These are phyloP conservation scores for Drosophila seguyi DNA, from an alignment of 1,140 invertebrate species.

Conservation along the genomic window DNA sequence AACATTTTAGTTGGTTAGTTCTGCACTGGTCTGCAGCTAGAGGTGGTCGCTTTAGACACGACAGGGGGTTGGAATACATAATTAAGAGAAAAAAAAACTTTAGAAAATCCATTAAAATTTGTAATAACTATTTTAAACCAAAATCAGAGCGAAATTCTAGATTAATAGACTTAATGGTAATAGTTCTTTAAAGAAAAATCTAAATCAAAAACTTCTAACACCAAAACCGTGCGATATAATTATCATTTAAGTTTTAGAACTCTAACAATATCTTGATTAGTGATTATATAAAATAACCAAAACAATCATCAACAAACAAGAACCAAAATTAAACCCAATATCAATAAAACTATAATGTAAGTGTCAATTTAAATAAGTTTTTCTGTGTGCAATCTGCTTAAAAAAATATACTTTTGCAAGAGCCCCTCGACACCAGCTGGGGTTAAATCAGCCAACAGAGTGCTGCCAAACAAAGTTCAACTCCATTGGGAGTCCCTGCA, in stretches of 20 bases:
- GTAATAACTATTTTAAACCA: neutral
- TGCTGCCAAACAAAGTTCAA: constrained; percentile 34
- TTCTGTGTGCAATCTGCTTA: constrained; percentile 3
- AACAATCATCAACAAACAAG: neutral
- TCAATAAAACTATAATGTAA: constrained; percentile 9
- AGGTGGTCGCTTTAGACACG: constrained; percentile 24
- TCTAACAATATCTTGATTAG: neutral
- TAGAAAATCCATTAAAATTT: neutral
- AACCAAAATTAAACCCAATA: neutral
- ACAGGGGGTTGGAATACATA: neutral
- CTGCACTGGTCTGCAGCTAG: constrained; percentile 66
- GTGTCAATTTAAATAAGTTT: constrained; percentile 15
- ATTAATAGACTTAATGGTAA: no score
- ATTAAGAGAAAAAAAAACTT: neutral
- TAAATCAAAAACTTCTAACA: no score
- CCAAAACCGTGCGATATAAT: no score
- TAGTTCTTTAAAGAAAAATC: neutral
- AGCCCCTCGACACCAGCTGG: constrained; percentile 21
- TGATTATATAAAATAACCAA: neutral
- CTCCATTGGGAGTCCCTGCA: constrained; percentile 35
- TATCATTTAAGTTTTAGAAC: neutral
- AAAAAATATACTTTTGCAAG: constrained; percentile 15
- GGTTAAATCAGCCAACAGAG: constrained; percentile 13
- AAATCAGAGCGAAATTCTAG: no score
- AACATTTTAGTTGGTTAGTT: constrained; percentile 80